These are phyloP conservation scores for Apeira syringaria DNA, from an alignment of 2,888 invertebrate species.

Conservation along the genomic window DNA sequence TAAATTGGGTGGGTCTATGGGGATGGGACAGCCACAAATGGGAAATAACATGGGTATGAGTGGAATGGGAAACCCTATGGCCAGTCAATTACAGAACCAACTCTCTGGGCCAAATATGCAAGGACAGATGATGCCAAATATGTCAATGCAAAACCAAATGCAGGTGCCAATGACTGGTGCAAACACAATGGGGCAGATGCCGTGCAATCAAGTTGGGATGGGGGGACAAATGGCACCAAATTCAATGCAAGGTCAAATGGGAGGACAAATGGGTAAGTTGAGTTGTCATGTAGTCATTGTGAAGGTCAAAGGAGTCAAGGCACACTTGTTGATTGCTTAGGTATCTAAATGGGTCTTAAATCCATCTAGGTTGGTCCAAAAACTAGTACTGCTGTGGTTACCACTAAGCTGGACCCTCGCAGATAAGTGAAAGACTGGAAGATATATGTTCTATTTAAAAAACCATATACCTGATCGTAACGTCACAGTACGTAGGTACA, in stretches of 20 bases:
- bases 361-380: no score
- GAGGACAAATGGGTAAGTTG: slow-evolving; percentile 75
- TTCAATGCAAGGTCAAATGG: slow-evolving; percentile 61
- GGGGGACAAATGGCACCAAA: slow-evolving; percentile 70
- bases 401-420: no score
- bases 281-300: no score
- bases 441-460: no score
- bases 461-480: no score
- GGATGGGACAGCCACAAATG: slow-evolving; percentile 83
- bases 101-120: slow-evolving; percentile 38
- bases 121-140: slow-evolving; percentile 76
- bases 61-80: slow-evolving; percentile 74
- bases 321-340: no score
- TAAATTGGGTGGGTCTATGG: slow-evolving; percentile 80
- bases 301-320: no score
- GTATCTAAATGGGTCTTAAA: no score
- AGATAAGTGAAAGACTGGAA: no score
- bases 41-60: slow-evolving; percentile 79
- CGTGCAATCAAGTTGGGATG: slow-evolving; percentile 77
- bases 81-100: slow-evolving; percentile 64
- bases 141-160: slow-evolving; percentile 71
- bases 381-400: no score
- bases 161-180: slow-evolving; percentile 65
- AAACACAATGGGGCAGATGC: slow-evolving; percentile 69
- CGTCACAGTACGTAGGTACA: no score